Base-by-base conservation (phyloP, 2,797 vertebrate genomes). In the Molossus alvarezi region DNA sequence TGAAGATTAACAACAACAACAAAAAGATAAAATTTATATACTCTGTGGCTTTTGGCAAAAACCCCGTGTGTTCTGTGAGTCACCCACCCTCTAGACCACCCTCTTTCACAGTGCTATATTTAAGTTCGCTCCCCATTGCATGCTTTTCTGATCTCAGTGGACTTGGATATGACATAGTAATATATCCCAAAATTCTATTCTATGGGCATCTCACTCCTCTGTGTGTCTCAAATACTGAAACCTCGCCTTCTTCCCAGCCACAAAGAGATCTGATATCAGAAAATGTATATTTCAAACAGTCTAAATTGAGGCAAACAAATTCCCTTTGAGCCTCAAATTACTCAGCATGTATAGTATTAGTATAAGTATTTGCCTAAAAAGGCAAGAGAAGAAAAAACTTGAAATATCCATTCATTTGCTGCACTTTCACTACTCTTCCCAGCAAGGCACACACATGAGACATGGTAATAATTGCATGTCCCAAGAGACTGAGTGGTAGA, bases 361-460 rank as follows among this genome's bases (percentile, higher is more conserved):
- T 48, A 1, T 53, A 83, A 89, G 41, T 90, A 85, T 83, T 88
- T 75, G 64, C 75, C 73, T 60, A 93, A 81, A 62, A 88, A 87
- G n/a, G 9, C 20, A 93, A 87, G 51, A 92, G 11, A 41, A 86
- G 79, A n/a, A 85, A 85, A 93, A 88, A 75, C 21, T n/a, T 81
- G 60, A 91, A 91, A 58, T 69, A 57, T 18, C 29, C 29, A 65
- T 51, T 85, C 41, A 91, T 88, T 83, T 88, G n/a, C 41, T 71
- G 10, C 11, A 17, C 33, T 75, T 82, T 88, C 71, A 53, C 20
- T 62, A n/a, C 27, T 15, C 4, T 90, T 90, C 71, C 69, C 51
- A 51, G 72, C 27, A 57, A 69, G 75, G 41, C 29, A 21, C n/a
- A 72, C 29, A 21, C n/a, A 72, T 0, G 1, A 82, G 62, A 82